A percentile compares a stretch with the other conserved stretches of the same genome.
phyloP scores from a whole-genome alignment of 2,797 vertebrate genomes.

The Arnoldichthys spilopterus region DNA sequence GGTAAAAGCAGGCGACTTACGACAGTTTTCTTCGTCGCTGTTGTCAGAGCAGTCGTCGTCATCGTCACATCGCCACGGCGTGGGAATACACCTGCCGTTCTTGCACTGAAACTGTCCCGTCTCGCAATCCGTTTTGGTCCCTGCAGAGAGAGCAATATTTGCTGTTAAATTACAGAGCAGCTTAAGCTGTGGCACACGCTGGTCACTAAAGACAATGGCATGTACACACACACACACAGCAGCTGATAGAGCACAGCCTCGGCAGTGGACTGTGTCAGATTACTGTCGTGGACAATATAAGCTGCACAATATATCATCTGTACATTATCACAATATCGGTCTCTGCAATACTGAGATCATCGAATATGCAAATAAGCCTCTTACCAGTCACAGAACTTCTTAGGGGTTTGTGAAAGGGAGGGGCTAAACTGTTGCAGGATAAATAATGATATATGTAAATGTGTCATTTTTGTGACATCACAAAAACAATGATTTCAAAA shows the following conservation, averaged over 20 bases:
- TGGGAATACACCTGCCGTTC: slow-evolving; percentile 93
- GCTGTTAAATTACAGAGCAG: not conserved
- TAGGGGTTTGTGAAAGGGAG: too few relatives aligned
- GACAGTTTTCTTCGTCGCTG: slow-evolving; percentile 95
- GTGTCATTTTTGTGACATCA: too few relatives aligned
- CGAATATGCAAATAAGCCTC: too few relatives aligned
- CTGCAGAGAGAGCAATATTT: slow-evolving; percentile 56
- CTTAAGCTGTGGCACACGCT: not conserved
- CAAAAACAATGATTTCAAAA: too few relatives aligned
- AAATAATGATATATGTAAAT: too few relatives aligned
- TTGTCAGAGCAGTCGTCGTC: slow-evolving; percentile 95
- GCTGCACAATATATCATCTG: too few relatives aligned
- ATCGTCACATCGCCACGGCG: slow-evolving; percentile 94
- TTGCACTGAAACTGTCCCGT: slow-evolving; percentile 92
- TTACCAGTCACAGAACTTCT: too few relatives aligned
- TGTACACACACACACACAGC: not conserved
- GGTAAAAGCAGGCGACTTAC: slow-evolving; percentile 80
- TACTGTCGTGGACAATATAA: not conserved
- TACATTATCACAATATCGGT: too few relatives aligned
- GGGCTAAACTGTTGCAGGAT: too few relatives aligned
- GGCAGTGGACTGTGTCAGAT: not conserved
- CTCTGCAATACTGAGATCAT: too few relatives aligned
- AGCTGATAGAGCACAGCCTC: not conserved
- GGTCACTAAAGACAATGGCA: not conserved
- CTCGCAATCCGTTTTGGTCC: slow-evolving; percentile 85